Evolutionary conservation across 2,797 vertebrate genomes (phyloP).

Genomic region (Catostomus latipinnis): DNA sequence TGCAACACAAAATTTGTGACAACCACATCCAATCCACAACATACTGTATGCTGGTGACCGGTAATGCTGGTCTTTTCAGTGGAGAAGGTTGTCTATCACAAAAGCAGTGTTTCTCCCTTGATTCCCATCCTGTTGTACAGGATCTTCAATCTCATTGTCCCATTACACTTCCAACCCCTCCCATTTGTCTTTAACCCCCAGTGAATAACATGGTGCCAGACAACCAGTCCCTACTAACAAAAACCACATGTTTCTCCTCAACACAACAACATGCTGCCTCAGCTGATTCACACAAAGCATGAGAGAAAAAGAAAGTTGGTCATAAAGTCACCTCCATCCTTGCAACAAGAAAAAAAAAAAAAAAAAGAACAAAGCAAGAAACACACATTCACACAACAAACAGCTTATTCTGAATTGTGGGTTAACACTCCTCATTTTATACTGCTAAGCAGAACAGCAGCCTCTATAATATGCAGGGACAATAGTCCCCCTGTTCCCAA

Average conservation of each 20-base stretch:
- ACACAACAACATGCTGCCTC: conserved; percentile 71
- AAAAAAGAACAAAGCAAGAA: background rate
- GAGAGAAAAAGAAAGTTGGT: conserved; percentile 50
- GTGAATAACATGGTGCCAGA: conserved; percentile 79
- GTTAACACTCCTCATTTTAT: conserved; percentile 68
- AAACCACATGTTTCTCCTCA: conserved; percentile 80
- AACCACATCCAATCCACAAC: too few relatives aligned
- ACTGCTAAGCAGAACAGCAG: conserved; percentile 79
- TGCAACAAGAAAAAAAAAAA: conserved; percentile 15
- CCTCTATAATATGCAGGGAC: conserved; percentile 74
- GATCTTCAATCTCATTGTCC: conserved; percentile 75
- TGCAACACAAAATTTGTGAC: too few relatives aligned
- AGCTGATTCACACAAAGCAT: conserved; percentile 70
- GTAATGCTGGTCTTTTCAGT: too few relatives aligned
- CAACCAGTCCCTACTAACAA: conserved; percentile 82
- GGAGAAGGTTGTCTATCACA: conserved; percentile 2
- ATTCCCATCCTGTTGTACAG: conserved; percentile 62
- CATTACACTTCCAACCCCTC: conserved; percentile 71
- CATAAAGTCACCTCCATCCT: conserved; percentile 43
- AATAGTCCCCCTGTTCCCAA: conserved; percentile 80
- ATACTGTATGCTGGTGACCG: too few relatives aligned
- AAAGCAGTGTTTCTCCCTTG: conserved; percentile 13
- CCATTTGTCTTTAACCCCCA: conserved; percentile 63
- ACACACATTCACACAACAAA: conserved; percentile 52
- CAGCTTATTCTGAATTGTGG: conserved; percentile 69